phyloP scores from a whole-genome alignment of 2,113 vertebrate species.

The Petaurus breviceps region DNA sequence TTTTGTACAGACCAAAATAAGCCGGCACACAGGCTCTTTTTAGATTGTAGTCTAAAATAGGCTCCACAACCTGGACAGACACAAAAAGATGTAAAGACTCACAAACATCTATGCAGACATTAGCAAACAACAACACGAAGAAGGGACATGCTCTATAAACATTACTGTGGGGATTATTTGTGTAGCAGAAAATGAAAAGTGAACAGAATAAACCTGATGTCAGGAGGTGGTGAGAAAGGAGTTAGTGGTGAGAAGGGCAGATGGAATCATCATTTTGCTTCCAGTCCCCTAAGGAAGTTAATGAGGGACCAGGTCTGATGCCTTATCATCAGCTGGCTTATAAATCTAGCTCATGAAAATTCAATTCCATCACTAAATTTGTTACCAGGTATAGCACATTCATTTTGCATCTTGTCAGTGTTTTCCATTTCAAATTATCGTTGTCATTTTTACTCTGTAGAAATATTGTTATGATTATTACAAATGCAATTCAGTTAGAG shows the following conservation, averaged over 20 bases:
- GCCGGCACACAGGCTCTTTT: background rate
- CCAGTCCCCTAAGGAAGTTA: slow-evolving; percentile 39
- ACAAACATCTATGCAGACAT: background rate
- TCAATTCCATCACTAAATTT: slow-evolving; percentile 37
- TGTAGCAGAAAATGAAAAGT: slow-evolving; percentile 9
- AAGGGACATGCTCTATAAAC: background rate
- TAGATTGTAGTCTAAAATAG: background rate
- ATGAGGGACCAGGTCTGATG: background rate
- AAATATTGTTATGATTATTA: slow-evolving; percentile 73
- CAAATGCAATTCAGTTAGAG: slow-evolving; percentile 62
- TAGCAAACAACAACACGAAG: background rate
- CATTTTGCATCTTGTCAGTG: slow-evolving; percentile 73
- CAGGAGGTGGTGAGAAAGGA: background rate
- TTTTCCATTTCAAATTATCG: slow-evolving; percentile 78
- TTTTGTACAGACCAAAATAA: background rate
- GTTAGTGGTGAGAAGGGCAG: background rate
- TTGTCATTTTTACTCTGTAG: slow-evolving; percentile 71
- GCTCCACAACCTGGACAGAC: background rate
- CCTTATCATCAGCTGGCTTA: rapidly evolving
- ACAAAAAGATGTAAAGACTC: background rate
- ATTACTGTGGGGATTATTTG: background rate
- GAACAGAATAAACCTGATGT: background rate
- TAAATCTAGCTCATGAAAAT: slow-evolving; percentile 57
- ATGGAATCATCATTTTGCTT: background rate
- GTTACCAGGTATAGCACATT: slow-evolving; percentile 66